phyloP scores from a whole-genome alignment of 2,113 vertebrate species.

The Serinus canaria region DNA sequence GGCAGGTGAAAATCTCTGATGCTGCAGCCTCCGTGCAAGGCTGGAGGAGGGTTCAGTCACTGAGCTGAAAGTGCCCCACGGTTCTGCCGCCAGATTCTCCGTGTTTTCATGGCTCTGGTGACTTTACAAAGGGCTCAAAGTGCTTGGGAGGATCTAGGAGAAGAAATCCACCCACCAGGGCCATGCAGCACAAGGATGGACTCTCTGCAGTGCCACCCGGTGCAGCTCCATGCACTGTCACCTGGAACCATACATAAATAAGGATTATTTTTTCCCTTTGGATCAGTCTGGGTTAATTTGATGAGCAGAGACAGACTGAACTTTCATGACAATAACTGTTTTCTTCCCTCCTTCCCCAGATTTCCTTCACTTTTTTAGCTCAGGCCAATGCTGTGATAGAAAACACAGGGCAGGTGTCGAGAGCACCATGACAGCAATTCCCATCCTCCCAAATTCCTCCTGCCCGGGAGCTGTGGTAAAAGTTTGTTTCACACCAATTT shows the following conservation, averaged over 20 bases:
- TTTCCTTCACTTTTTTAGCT: neutral
- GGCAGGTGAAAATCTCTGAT: neutral
- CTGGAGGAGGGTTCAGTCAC: neutral
- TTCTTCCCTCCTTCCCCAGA: neutral
- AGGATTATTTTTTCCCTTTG: neutral
- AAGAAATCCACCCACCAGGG: neutral
- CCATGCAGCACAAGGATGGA: neutral
- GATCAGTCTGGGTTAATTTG: neutral
- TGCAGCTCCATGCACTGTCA: neutral
- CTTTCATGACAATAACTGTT: neutral
- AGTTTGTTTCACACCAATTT: neutral
- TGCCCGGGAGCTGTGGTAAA: neutral
- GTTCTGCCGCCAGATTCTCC: neutral
- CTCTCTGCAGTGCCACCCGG: neutral
- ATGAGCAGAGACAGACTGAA: neutral
- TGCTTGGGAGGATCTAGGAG: neutral
- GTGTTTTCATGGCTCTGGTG: rapidly evolving
- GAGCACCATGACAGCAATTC: neutral
- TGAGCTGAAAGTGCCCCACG: rapidly evolving
- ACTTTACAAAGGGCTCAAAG: neutral
- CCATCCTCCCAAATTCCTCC: neutral
- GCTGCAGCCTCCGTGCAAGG: neutral
- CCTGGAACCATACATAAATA: rapidly evolving
- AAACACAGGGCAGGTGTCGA: neutral
- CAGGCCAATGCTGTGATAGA: neutral